These are phyloP conservation scores for Halcyon badia DNA, from an alignment of 2,797 vertebrate genomes.

Conservation along the genomic window DNA sequence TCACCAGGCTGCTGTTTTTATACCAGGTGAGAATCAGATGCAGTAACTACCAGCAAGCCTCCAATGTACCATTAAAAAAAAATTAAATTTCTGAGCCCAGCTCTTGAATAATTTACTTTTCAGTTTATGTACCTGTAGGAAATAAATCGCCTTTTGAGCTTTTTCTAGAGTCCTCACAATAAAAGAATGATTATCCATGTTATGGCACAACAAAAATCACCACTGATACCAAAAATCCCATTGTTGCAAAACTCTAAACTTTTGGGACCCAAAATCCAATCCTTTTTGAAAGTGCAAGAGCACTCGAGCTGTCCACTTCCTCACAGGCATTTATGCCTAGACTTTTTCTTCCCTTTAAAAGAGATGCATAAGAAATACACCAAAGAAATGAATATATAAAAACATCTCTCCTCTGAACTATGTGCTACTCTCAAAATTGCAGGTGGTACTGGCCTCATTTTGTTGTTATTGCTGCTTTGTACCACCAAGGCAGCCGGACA, in stretches of 20 bases:
- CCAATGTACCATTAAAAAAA: not conserved
- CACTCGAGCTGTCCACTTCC: rapidly evolving
- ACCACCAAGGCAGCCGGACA: not conserved
- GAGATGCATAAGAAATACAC: not conserved
- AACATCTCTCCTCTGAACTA: not conserved
- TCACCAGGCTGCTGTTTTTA: not conserved
- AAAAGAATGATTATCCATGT: not conserved
- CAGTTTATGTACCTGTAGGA: not conserved
- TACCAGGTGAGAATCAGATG: not conserved
- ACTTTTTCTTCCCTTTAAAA: not conserved
- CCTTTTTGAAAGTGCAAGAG: not conserved
- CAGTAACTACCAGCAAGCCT: not conserved
- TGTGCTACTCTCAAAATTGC: not conserved
- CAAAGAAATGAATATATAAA: not conserved
- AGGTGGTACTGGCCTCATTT: not conserved
- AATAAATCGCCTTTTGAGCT: not conserved
- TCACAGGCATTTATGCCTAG: not conserved
- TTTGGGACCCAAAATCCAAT: not conserved
- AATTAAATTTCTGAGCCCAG: no score
- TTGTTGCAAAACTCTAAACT: not conserved
- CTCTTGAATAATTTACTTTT: not conserved
- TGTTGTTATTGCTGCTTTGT: not conserved
- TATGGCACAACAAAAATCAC: rapidly evolving
- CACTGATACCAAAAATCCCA: not conserved
- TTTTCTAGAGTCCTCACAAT: not conserved